Base-by-base conservation (phyloP, 2,113 vertebrate species). In the Phoenicopterus ruber region DNA sequence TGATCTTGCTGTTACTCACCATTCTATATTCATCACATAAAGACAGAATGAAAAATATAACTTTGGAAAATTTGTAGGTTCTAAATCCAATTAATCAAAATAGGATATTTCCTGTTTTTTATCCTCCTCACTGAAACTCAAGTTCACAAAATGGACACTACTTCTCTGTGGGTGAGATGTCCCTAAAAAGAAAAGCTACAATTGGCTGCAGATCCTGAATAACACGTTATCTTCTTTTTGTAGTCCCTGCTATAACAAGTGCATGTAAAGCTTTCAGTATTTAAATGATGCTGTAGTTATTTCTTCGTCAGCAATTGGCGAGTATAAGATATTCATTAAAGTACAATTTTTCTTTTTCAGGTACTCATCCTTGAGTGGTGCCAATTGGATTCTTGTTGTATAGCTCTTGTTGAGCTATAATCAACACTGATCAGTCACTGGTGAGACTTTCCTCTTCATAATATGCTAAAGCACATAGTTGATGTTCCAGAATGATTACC, bases 81-180 rank as follows among this genome's bases (percentile, higher is more conserved):
- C 15, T 72, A 71, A 65, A 58, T 59, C 69, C 21, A 38, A 3
- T 66, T 54, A 54, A 80, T 52, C 7, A 46, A 54, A 71, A 54
- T 10, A 36, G 5, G 18, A 18, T 36, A 69, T 52, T 69, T 80
- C 2, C 4, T 58, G 7, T 0, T 0, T 13, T 31, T 83, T 42
- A 62, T 22, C 1, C n/a, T 72, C 21, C 28, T 78, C 0, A 0
- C 13, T 86, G 59, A 50, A 72, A 9, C 10, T 80, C 4, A 50
- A 3, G 34, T 38, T 67, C 25, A 49, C 13, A 85, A 77, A 71
- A n/a, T 18, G 18, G 15, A 58, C 7, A 9, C 47, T 34, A 49
- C 2, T 66, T 32, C 14, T 44, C 11, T 40, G 3, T 36, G 10
- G 28, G 13, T 47, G 63, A 77, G 24, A 34, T 73, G 7, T 80